Percentiles rank a stretch among this genome's conserved stretches.
Evolutionary conservation across 35 echinoderm and acorn worm species (phyloP).

Genomic region (Strongylocentrotus purpuratus): DNA sequence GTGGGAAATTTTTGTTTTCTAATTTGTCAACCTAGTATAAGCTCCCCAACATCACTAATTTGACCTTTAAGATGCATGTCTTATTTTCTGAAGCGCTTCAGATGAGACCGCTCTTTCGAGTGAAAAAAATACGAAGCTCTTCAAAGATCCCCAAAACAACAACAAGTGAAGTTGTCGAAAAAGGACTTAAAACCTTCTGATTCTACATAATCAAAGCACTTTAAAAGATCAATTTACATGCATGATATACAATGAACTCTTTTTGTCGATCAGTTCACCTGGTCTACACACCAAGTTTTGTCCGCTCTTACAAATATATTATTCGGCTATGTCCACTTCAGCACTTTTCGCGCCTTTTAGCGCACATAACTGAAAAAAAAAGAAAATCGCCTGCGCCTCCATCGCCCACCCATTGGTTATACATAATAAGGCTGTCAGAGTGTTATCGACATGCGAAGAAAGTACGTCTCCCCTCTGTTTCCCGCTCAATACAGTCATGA

Average conservation of each 20-base stretch:
- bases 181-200: not conserved
- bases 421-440: not conserved
- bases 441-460: not conserved
- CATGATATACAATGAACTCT: not conserved
- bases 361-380: not conserved
- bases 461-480: constrained; percentile 2
- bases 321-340: not conserved
- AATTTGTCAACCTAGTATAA: too few relatives aligned
- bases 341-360: not conserved
- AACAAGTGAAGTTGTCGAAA: too few relatives aligned
- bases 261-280: not conserved
- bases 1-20: too few relatives aligned
- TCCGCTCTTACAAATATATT: not conserved
- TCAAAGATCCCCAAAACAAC: too few relatives aligned
- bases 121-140: too few relatives aligned
- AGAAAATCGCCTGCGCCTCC: not conserved
- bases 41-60: too few relatives aligned
- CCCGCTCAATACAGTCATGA: not conserved
- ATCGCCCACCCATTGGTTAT: not conserved
- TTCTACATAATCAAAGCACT: not conserved
- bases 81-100: too few relatives aligned
- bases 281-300: not conserved
- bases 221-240: constrained; percentile 13
- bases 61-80: too few relatives aligned
- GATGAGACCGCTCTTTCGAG: too few relatives aligned